These are phyloP conservation scores for Drosophila ogumai DNA, from an alignment of 1,140 invertebrate genomes.

Conservation along the genomic window DNA sequence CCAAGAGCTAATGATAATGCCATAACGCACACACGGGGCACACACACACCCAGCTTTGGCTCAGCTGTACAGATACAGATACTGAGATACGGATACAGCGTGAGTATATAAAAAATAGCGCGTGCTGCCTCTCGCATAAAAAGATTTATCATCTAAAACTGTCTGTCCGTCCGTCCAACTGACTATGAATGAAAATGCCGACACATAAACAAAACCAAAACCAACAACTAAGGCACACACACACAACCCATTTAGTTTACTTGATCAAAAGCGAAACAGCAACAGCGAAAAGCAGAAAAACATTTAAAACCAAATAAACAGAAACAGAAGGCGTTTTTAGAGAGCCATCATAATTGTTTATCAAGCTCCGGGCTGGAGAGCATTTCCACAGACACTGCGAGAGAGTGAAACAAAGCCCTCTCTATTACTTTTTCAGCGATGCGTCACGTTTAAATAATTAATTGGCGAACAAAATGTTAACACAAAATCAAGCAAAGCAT, in stretches of 20 bases:
- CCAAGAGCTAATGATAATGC: slow-evolving; percentile 73
- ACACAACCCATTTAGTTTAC: slow-evolving; percentile 31
- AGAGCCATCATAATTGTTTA: slow-evolving; percentile 66
- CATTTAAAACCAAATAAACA: slow-evolving; percentile 61
- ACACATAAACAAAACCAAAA: slow-evolving; percentile 57
- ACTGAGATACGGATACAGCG: slow-evolving; percentile 12
- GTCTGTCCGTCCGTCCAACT: slow-evolving; percentile 15
- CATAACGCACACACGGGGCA: slow-evolving; percentile 36
- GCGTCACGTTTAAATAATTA: slow-evolving; percentile 55
- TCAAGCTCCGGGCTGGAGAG: slow-evolving; percentile 49
- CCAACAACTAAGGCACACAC: slow-evolving; percentile 17
- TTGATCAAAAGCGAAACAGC: slow-evolving; percentile 37
- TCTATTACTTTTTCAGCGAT: slow-evolving; percentile 17
- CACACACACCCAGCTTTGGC: slow-evolving; percentile 2
- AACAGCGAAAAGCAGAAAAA: slow-evolving; percentile 33
- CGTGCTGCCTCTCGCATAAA: slow-evolving; percentile 61
- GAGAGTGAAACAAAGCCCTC: slow-evolving; percentile 14
- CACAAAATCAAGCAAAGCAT: slow-evolving; percentile 27
- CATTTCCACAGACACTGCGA: slow-evolving; percentile 9
- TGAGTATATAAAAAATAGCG: slow-evolving; percentile 40
- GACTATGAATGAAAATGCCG: slow-evolving; percentile 78
- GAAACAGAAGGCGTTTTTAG: slow-evolving; percentile 61
- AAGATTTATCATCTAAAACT: slow-evolving; percentile 63
- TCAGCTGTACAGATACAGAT: slow-evolving; percentile 9
- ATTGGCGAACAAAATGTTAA: slow-evolving; percentile 53